phyloP scores from a whole-genome alignment of 2,113 vertebrate species.

The Proterorhinus semilunaris region DNA sequence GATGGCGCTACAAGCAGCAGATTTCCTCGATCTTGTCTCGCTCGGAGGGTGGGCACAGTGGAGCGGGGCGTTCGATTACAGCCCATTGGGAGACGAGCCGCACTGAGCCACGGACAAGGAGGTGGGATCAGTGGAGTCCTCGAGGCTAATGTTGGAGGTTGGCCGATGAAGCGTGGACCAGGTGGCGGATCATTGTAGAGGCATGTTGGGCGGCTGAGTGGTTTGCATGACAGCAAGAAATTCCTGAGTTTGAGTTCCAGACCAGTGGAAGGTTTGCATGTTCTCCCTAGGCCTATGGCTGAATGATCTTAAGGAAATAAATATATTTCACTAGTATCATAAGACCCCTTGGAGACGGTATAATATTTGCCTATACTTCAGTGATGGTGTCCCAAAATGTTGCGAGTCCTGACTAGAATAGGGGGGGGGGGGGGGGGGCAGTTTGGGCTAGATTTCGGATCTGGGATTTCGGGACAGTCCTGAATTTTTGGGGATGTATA shows the following conservation, averaged over 20 bases:
- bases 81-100: constrained; percentile 18
- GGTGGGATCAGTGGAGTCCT: neutral
- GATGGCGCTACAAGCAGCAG: constrained; percentile 49
- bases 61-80: constrained; percentile 25
- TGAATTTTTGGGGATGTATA: too few relatives aligned
- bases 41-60: neutral
- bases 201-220: neutral
- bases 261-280: neutral
- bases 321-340: too few relatives aligned
- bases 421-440: too few relatives aligned
- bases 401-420: too few relatives aligned
- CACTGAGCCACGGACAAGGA: constrained; percentile 19
- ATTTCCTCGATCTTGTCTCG: constrained; percentile 36
- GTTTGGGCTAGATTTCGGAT: too few relatives aligned
- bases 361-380: too few relatives aligned
- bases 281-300: too few relatives aligned
- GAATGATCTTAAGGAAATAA: too few relatives aligned
- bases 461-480: too few relatives aligned
- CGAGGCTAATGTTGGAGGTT: neutral
- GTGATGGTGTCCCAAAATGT: too few relatives aligned
- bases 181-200: neutral
- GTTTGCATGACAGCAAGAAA: neutral
- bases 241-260: neutral
- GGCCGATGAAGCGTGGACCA: neutral
- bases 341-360: too few relatives aligned